phyloP scores from a whole-genome alignment of 2,888 invertebrate genomes.

The Pammene fasciana region DNA sequence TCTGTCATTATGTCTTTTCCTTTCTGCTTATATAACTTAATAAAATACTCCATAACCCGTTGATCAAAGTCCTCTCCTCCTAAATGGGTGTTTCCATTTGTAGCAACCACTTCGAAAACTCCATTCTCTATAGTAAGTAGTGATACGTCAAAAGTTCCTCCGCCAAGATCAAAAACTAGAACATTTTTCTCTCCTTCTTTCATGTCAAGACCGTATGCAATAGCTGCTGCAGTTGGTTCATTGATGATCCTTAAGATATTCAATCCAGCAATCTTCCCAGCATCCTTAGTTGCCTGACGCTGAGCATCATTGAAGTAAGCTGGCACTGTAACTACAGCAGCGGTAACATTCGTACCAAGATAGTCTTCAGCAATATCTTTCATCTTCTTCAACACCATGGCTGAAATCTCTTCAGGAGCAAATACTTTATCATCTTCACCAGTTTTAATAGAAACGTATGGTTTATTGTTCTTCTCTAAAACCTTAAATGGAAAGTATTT shows the following conservation, averaged over 20 bases:
- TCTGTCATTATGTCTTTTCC: slow-evolving; percentile 98
- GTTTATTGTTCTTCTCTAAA: slow-evolving; percentile 96
- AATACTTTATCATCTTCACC: slow-evolving; percentile 94
- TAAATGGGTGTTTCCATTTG: slow-evolving; percentile 98
- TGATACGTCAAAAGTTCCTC: slow-evolving; percentile 99
- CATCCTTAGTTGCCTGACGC: slow-evolving; percentile 99
- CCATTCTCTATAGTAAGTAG: slow-evolving; percentile 99
- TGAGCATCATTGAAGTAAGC: slow-evolving; percentile 99
- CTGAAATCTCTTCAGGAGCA: slow-evolving; percentile 99
- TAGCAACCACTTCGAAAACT: slow-evolving; percentile 96
- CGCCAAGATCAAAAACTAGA: slow-evolving; percentile 99
- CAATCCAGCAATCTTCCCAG: slow-evolving; percentile 96
- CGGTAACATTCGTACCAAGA: slow-evolving; percentile 93
- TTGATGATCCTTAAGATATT: slow-evolving; percentile 98
- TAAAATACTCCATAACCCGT: slow-evolving; percentile 99
- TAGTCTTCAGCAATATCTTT: slow-evolving; percentile 99
- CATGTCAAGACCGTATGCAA: slow-evolving; percentile 98
- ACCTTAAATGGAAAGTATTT: slow-evolving; percentile 99
- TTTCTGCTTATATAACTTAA: slow-evolving; percentile 99
- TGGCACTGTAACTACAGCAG: slow-evolving; percentile 95
- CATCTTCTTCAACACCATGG: slow-evolving; percentile 99
- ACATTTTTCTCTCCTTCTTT: slow-evolving; percentile 99
- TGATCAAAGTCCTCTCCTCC: slow-evolving; percentile 99
- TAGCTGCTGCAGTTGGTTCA: slow-evolving; percentile 98
- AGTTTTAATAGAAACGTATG: slow-evolving; percentile 94